A percentile compares a stretch with the other conserved stretches of the same genome.
phyloP scores from a whole-genome alignment of 2,113 vertebrate genomes.

The Oxygymnocypris stewartii region DNA sequence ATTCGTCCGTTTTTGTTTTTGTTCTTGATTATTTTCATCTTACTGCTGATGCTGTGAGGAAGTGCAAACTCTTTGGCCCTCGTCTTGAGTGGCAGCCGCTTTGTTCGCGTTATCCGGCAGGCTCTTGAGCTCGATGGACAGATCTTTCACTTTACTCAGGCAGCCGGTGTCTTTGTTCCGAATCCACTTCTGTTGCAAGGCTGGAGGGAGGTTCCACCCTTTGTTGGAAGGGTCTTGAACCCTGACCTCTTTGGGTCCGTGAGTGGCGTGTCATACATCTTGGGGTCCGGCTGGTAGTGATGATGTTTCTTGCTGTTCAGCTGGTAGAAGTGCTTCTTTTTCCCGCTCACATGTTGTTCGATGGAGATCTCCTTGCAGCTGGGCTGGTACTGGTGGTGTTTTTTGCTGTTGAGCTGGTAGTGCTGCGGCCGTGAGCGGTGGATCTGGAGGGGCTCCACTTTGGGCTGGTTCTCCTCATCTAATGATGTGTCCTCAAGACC shows the following conservation, averaged over 20 bases:
- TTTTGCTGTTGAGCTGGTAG: constrained; percentile 97
- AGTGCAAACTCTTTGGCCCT: constrained; percentile 76
- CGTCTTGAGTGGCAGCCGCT: constrained; percentile 62
- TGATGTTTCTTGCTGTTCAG: constrained; percentile 98
- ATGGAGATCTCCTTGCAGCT: constrained; percentile 62
- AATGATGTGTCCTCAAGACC: constrained; percentile 83
- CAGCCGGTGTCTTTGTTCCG: constrained; percentile 83
- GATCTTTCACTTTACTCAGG: constrained; percentile 84
- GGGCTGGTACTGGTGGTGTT: constrained; percentile 82
- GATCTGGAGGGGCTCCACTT: constrained; percentile 77
- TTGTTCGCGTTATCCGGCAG: constrained; percentile 61
- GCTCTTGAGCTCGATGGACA: constrained; percentile 72
- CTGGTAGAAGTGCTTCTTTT: constrained; percentile 94
- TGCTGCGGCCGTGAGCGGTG: constrained; percentile 89
- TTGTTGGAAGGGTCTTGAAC: constrained; percentile 76
- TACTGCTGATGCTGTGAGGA: constrained; percentile 83
- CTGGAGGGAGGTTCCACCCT: constrained; percentile 77
- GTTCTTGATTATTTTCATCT: constrained; percentile 99
- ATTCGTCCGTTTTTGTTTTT: constrained; percentile 98
- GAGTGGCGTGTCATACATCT: constrained; percentile 90
- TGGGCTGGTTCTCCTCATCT: constrained; percentile 77
- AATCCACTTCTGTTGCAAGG: constrained; percentile 87
- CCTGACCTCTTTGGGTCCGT: constrained; percentile 83
- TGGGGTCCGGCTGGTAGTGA: constrained; percentile 95
- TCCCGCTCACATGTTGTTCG: constrained; percentile 83